Evolutionary conservation across 1,140 invertebrate species (phyloP), one percentile per base, ranked within the genome.

Genomic region (Pentalonia nigronervosa): DNA sequence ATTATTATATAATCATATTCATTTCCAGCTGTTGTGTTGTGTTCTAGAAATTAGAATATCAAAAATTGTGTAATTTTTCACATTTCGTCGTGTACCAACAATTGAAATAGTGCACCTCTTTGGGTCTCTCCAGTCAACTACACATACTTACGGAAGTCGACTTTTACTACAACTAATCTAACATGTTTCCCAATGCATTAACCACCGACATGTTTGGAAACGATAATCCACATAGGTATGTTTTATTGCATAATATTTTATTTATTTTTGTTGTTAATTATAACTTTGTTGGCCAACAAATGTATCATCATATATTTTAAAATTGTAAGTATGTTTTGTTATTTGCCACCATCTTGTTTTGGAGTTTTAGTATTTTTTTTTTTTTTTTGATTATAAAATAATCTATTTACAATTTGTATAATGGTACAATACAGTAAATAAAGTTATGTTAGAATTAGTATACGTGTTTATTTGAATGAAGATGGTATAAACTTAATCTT

Each of bases 161-260:
- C 14, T 23, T n/a, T 30, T 21, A 50, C 86, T 6, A 20, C 45
- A 90, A 30, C 21, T 9, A 25, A 30, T 41, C 17, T 0, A 67
- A 45, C 11, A 93, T 93, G 91, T 93, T 93, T 86, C 91, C 91
- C 41, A 90, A 90, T 45, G n/a, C 81, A 30, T 93, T 93, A 11
- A 93, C 14, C 1, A 53, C 91, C 0, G 91, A 93, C 25, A 93
- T 93, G 34, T 93, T 93, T 84, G 91, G 91, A 17, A 84, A 93
- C 14, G 53, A 90, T n/a, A 67, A 67, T 67, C 48, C 45, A 25
- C 50, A 81, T 30, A 83, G 90, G 90, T 92, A 92, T 76, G 56
- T 86, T 8, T 41, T 47, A 67, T n/a, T 67, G 60, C 11, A n/a
- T 67, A 17, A 67, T n/a, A 67, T 14, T 67, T 3, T 67, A 11